Conservation (phyloP, 1,140 invertebrate genomes). For the Aphidius ervi region DNA sequence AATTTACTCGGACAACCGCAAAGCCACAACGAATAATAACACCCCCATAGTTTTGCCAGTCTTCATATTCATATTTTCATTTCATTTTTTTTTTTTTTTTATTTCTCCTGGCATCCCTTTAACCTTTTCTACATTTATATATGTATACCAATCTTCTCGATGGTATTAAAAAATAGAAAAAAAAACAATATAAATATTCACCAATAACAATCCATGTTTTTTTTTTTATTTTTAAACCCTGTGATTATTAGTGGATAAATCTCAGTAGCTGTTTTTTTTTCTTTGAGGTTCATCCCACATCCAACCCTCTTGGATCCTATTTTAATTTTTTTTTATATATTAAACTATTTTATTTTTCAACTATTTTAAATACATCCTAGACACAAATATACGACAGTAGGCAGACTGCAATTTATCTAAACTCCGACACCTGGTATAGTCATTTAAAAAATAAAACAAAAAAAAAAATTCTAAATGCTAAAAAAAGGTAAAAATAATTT, state of each 20-base stretch:
- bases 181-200: conserved; percentile 31
- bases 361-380: too few species aligned
- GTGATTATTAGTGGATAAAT: conserved; percentile 45
- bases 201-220: conserved; percentile 40
- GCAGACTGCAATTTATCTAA: neutral
- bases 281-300: conserved; percentile 15
- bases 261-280: conserved; percentile 33
- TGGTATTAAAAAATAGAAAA: too few species aligned
- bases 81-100: conserved; percentile 13
- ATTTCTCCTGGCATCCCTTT: conserved; percentile 28
- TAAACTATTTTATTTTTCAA: too few species aligned
- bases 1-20: conserved; percentile 46
- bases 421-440: neutral
- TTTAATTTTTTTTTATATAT: too few species aligned
- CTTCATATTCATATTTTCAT: too few species aligned
- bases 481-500: too few species aligned
- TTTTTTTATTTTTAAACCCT: conserved; percentile 23
- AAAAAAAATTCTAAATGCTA: too few species aligned
- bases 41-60: conserved; percentile 24
- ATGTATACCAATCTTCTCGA: too few species aligned
- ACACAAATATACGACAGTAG: neutral
- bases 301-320: too few species aligned
- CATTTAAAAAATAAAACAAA: too few species aligned
- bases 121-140: too few species aligned
- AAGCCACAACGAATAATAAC: conserved; percentile 45